Conservation (phyloP, 2,113 vertebrate species). For the Athene noctua region DNA sequence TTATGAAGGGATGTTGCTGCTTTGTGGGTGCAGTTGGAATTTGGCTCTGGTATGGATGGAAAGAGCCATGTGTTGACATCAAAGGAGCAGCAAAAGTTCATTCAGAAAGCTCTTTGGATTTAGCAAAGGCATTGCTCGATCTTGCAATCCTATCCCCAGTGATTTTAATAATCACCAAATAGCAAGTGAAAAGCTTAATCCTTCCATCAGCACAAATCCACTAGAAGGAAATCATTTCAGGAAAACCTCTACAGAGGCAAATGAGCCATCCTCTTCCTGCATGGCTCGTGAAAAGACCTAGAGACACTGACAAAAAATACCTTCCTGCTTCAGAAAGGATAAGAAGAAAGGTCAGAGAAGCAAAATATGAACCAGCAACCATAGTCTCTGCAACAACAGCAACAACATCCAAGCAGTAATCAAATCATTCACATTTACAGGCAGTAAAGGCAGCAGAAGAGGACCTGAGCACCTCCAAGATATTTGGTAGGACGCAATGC, state of each 20-base stretch:
- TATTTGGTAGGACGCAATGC: not conserved
- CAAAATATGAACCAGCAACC: not conserved
- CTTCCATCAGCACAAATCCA: not conserved
- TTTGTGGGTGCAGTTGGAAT: not conserved
- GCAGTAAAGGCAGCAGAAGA: not conserved
- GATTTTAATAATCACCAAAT: not conserved
- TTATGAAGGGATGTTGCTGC: not conserved
- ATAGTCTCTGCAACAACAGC: not conserved
- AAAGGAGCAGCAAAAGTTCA: constrained; percentile 17
- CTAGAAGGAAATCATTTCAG: not conserved
- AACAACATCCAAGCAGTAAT: not conserved
- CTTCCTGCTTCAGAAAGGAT: not conserved
- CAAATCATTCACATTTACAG: not conserved
- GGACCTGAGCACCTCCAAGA: not conserved
- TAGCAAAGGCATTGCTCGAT: not conserved
- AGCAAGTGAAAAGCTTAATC: constrained; percentile 9
- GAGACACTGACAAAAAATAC: not conserved
- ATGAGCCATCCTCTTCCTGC: not conserved
- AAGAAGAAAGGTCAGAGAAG: not conserved
- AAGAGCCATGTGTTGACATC: not conserved
- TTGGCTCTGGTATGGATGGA: not conserved
- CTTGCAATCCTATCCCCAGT: not conserved
- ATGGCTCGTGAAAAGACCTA: not conserved
- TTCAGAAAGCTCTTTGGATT: not conserved
- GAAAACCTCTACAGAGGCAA: not conserved